A percentile compares a stretch with the other conserved stretches of the same genome.
phyloP scores from a whole-genome alignment of 2,113 vertebrate species.

The Peromyscus polionotus region DNA sequence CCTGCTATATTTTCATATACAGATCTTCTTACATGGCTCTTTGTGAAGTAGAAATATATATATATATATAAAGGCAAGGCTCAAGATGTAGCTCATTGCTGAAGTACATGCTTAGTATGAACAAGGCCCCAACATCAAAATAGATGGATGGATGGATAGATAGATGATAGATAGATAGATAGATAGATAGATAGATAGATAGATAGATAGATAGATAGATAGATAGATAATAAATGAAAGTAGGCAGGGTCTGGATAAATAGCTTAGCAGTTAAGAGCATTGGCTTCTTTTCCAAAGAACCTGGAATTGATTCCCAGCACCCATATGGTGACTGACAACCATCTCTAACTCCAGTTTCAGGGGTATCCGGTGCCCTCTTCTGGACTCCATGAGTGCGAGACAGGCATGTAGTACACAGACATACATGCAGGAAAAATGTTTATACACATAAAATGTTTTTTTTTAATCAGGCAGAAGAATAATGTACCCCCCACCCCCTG shows the following conservation, averaged over 20 bases:
- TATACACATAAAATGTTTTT: not conserved
- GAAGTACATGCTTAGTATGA: not conserved
- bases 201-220: too few species aligned
- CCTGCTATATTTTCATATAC: constrained; percentile 43
- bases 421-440: not conserved
- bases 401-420: not conserved
- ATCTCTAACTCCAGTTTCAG: not conserved
- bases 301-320: not conserved
- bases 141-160: not conserved
- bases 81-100: not conserved
- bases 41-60: not conserved
- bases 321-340: not conserved
- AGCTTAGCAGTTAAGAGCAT: not conserved
- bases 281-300: not conserved
- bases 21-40: not conserved
- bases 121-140: not conserved
- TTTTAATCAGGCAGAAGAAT: not conserved
- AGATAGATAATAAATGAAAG: not conserved
- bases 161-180: too few species aligned
- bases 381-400: not conserved
- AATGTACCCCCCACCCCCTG: not conserved
- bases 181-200: too few species aligned
- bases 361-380: not conserved
- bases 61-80: not conserved
- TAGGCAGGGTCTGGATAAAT: not conserved